phyloP scores from a whole-genome alignment of 2,888 invertebrate genomes.

The Lasioglossum pauxillum region DNA sequence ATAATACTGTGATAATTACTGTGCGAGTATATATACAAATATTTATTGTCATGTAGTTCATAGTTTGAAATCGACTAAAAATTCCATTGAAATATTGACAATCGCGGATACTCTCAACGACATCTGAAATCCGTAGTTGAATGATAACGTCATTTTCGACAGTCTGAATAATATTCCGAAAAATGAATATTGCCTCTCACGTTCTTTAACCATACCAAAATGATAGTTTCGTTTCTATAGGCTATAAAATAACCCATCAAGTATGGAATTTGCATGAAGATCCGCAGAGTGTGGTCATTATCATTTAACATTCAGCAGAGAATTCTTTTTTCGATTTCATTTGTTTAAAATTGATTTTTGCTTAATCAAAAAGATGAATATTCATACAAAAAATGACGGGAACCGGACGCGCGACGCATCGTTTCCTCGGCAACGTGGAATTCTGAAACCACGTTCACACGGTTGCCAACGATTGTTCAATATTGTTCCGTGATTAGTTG shows the following conservation, averaged over 20 bases:
- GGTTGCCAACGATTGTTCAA: not conserved
- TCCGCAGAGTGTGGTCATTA: not conserved
- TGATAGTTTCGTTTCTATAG: not conserved
- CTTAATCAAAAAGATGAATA: not conserved
- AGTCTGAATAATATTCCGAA: not conserved
- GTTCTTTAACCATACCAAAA: not conserved
- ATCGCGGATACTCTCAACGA: not conserved
- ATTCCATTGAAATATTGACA: not conserved
- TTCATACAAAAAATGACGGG: not conserved
- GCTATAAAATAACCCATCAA: not conserved
- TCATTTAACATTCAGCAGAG: not conserved
- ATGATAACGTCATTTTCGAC: not conserved
- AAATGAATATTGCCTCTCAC: not conserved
- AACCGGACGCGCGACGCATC: not conserved
- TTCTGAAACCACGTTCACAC: not conserved
- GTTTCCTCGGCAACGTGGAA: not conserved
- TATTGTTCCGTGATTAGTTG: slow-evolving; percentile 23
- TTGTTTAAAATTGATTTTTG: not conserved
- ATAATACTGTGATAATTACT: not conserved
- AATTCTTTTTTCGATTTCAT: not conserved
- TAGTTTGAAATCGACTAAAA: not conserved
- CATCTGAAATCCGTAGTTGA: not conserved
- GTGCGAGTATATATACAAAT: not conserved
- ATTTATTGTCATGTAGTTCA: not conserved
- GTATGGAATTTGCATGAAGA: not conserved